phyloP scores from a whole-genome alignment of 2,888 invertebrate genomes.

The Athalia cordata region DNA sequence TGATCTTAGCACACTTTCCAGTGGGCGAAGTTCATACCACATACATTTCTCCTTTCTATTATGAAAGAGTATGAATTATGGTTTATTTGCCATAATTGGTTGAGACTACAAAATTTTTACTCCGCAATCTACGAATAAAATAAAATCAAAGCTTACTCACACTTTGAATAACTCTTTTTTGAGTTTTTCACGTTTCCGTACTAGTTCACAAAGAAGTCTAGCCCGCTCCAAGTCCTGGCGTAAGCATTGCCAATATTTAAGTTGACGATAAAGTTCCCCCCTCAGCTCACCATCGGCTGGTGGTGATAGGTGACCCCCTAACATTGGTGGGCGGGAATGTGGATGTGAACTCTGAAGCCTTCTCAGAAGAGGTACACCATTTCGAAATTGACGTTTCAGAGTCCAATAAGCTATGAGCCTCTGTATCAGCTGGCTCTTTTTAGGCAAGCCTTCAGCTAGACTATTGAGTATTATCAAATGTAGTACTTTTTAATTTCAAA shows the following conservation, averaged over 20 bases:
- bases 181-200: slow-evolving; percentile 95
- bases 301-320: slow-evolving; percentile 64
- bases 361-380: slow-evolving; percentile 95
- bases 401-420: slow-evolving; percentile 98
- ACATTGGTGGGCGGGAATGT: slow-evolving; percentile 67
- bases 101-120: neutral
- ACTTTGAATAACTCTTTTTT: slow-evolving; percentile 91
- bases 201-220: slow-evolving; percentile 91
- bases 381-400: slow-evolving; percentile 93
- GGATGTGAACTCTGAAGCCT: slow-evolving; percentile 81
- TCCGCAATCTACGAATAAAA: neutral
- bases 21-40: slow-evolving; percentile 87
- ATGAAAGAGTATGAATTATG: slow-evolving; percentile 33
- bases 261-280: slow-evolving; percentile 86
- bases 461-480: slow-evolving; percentile 49
- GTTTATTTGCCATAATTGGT: neutral
- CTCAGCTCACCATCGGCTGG: slow-evolving; percentile 69
- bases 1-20: slow-evolving; percentile 85
- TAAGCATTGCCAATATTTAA: slow-evolving; percentile 95
- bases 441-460: slow-evolving; percentile 76
- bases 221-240: slow-evolving; percentile 96
- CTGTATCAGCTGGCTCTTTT: slow-evolving; percentile 90
- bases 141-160: slow-evolving; percentile 63
- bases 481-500: neutral
- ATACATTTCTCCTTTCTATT: slow-evolving; percentile 83